These are phyloP conservation scores for Hippocampus abdominalis DNA, from an alignment of 2,113 vertebrate genomes.

Conservation along the genomic window DNA sequence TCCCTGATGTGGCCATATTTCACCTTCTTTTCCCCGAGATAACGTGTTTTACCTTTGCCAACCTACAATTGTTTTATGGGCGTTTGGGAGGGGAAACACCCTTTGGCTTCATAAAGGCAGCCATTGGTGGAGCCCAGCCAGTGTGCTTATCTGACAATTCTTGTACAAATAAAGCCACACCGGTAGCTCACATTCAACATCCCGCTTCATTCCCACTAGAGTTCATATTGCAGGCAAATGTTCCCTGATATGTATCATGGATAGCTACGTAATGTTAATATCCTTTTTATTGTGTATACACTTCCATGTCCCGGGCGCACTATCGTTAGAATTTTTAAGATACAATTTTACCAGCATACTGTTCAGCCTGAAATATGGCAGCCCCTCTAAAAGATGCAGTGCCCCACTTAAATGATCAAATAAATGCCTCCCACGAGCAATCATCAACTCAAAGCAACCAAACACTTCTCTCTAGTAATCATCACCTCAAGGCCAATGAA, in stretches of 20 bases:
- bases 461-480: no score
- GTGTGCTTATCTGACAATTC: not conserved
- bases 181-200: not conserved
- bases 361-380: not conserved
- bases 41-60: not conserved
- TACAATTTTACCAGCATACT: no score
- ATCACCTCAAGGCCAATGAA: not conserved
- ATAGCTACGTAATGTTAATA: not conserved
- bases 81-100: not conserved
- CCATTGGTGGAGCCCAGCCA: not conserved
- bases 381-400: no score
- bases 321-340: not conserved
- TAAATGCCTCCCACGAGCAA: not conserved
- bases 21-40: not conserved
- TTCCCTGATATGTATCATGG: not conserved
- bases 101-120: not conserved
- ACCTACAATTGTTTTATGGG: not conserved
- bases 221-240: not conserved
- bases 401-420: no score
- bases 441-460: not conserved
- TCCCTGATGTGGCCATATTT: not conserved
- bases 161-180: not conserved
- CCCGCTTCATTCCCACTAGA: not conserved
- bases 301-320: not conserved
- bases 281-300: not conserved